These are phyloP conservation scores for Pluvialis apricaria DNA, from an alignment of 2,113 vertebrate species.

Conservation along the genomic window DNA sequence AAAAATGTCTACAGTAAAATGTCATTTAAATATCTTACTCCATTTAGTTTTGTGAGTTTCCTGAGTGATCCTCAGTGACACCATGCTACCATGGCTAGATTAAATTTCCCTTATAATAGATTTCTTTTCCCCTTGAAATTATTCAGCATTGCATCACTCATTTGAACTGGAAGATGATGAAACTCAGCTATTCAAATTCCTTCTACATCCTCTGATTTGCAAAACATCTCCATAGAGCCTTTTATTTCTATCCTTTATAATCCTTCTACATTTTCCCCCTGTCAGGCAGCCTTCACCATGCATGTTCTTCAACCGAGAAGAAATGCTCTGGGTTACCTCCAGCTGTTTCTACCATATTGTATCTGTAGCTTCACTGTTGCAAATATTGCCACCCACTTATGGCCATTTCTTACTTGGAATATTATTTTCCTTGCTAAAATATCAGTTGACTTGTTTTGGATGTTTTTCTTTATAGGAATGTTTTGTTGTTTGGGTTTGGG, in stretches of 20 bases:
- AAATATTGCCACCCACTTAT: not conserved
- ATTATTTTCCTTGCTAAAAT: not conserved
- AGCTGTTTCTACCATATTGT: not conserved
- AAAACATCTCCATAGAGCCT: not conserved
- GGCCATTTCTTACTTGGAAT: not conserved
- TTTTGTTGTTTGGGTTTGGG: not conserved
- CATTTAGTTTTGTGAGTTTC: not conserved
- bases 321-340: not conserved
- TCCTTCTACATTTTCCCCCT: not conserved
- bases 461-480: not conserved
- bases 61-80: not conserved
- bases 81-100: not conserved
- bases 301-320: not conserved
- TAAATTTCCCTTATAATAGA: not conserved
- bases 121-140: not conserved
- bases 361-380: not conserved
- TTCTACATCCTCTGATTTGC: not conserved
- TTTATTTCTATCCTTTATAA: not conserved
- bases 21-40: not conserved
- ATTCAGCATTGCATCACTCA: not conserved
- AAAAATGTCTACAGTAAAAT: not conserved
- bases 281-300: not conserved
- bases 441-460: not conserved
- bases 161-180: not conserved
- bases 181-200: not conserved